These are phyloP conservation scores for Zoroaster sp. DNA, from an alignment of 53 echinoderm and acorn worm genomes.

Conservation along the genomic window DNA sequence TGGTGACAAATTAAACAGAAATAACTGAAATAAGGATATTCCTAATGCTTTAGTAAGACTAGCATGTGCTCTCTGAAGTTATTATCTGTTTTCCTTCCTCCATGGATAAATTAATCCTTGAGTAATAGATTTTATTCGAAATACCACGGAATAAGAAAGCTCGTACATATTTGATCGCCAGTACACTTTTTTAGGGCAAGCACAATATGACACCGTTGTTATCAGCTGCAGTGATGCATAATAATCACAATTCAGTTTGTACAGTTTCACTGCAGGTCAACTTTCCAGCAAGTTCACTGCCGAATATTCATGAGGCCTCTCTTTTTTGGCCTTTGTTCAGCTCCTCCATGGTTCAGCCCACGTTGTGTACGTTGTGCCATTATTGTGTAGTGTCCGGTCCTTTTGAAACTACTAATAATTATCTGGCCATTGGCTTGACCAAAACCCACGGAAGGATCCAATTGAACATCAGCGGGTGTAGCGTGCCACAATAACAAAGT, in stretches of 20 bases:
- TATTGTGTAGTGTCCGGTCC: background rate
- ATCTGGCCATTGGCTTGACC: slow-evolving; percentile 38
- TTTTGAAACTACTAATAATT: background rate
- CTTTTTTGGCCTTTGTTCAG: too few relatives aligned
- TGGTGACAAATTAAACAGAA: too few relatives aligned
- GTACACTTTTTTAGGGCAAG: background rate
- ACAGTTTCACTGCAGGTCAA: background rate
- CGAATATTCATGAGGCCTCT: slow-evolving; percentile 6
- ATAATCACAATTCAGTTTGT: background rate
- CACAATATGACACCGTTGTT: background rate
- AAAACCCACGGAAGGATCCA: slow-evolving; percentile 33
- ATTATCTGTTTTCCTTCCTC: too few relatives aligned
- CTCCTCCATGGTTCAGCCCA: background rate
- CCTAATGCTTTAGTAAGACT: too few relatives aligned
- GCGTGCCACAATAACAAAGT: slow-evolving; percentile 38
- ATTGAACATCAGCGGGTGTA: slow-evolving; percentile 5
- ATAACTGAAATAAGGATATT: too few relatives aligned
- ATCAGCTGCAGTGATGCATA: background rate
- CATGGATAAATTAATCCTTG: too few relatives aligned
- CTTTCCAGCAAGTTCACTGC: slow-evolving; percentile 15
- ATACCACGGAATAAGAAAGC: too few relatives aligned
- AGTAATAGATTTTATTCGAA: too few relatives aligned
- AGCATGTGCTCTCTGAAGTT: too few relatives aligned
- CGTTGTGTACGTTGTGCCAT: background rate
- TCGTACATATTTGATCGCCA: too few relatives aligned